Percentiles rank a stretch among this genome's conserved stretches.
phyloP scores from a whole-genome alignment of 2,888 invertebrate species.

The Acholoe squamosa region DNA sequence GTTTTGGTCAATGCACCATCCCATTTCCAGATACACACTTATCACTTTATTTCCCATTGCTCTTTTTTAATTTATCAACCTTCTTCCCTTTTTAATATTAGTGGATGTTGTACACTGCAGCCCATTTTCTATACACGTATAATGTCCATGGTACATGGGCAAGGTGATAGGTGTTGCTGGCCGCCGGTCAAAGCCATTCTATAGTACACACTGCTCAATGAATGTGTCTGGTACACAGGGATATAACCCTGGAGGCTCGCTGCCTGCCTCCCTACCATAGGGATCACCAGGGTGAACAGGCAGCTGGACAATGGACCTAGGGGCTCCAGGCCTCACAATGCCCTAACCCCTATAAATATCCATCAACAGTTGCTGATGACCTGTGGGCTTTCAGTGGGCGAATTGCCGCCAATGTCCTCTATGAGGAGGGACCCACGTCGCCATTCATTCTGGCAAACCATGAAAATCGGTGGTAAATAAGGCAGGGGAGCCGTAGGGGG shows the following conservation, averaged over 20 bases:
- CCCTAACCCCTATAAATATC: constrained; percentile 2
- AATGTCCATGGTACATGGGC: not conserved
- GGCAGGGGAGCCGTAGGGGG: not conserved
- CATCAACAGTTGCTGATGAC: constrained; percentile 14
- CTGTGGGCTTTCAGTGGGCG: not conserved
- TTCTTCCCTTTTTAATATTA: too few relatives aligned
- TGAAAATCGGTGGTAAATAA: constrained; percentile 22
- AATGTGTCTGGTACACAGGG: not conserved
- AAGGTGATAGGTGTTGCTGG: too few relatives aligned
- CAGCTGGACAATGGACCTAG: not conserved
- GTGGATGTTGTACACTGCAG: too few relatives aligned
- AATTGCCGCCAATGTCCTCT: not conserved
- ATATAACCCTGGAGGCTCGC: not conserved
- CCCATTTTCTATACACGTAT: too few relatives aligned
- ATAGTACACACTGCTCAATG: not conserved
- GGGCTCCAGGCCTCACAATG: not conserved
- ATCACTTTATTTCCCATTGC: too few relatives aligned
- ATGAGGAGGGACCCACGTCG: not conserved
- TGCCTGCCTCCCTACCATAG: not conserved
- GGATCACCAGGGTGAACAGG: not conserved
- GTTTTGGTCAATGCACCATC: too few relatives aligned
- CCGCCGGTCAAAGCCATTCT: not conserved
- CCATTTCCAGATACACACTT: too few relatives aligned
- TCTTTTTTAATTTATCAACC: too few relatives aligned
- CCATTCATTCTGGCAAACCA: not conserved